Evolutionary conservation across 2,888 invertebrate species (phyloP).

Genomic region (Bombylius discolor): DNA sequence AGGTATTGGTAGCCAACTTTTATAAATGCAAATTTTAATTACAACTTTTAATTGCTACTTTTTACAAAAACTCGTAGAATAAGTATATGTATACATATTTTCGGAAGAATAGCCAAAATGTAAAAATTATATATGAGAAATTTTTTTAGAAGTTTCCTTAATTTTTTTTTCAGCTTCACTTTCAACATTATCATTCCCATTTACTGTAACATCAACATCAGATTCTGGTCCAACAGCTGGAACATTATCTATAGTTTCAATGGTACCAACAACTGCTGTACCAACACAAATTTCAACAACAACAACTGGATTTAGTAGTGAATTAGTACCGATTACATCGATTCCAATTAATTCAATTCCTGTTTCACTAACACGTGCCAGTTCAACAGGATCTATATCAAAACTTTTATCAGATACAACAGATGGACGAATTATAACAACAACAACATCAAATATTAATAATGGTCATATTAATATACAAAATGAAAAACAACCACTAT

Average conservation of each 20-base stretch:
- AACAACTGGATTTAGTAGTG: constrained; percentile 22
- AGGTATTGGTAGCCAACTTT: too few relatives aligned
- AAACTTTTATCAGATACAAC: constrained; percentile 15
- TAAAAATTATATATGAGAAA: too few relatives aligned
- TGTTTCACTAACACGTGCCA: constrained; percentile 23
- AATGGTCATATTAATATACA: background rate
- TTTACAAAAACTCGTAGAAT: too few relatives aligned
- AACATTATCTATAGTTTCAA: constrained; percentile 29
- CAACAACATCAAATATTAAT: background rate
- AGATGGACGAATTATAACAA: background rate
- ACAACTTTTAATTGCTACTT: too few relatives aligned
- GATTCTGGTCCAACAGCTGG: constrained; percentile 24
- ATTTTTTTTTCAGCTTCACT: background rate
- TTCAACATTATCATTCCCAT: constrained; percentile 33
- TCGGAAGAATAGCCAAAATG: too few relatives aligned
- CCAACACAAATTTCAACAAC: constrained; percentile 27
- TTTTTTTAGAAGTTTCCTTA: background rate
- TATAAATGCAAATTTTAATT: too few relatives aligned
- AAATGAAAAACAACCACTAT: constrained; percentile 15
- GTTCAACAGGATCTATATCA: constrained; percentile 23
- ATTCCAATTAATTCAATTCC: constrained; percentile 31
- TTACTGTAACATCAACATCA: constrained; percentile 26
- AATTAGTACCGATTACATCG: constrained; percentile 22
- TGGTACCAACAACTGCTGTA: constrained; percentile 19
- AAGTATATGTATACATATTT: too few relatives aligned